Base-by-base conservation (phyloP, 2,113 vertebrate genomes). In the Trogon melanurus region DNA sequence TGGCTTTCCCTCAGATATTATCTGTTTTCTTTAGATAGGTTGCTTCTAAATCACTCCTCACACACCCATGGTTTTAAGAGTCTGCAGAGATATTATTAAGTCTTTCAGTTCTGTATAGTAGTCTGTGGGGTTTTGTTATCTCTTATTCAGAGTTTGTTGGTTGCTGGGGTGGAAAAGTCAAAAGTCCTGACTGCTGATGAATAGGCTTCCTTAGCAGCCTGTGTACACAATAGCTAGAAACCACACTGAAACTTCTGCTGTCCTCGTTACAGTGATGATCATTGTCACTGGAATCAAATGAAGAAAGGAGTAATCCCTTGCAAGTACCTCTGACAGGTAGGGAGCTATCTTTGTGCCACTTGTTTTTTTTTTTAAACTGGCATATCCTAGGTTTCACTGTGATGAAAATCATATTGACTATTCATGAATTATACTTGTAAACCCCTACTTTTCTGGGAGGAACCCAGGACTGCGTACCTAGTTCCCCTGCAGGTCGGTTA, bases 41-140 rank as follows among this genome's bases (percentile, higher is more conserved):
- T 95, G 34, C 50, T 90, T 93, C 83, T 95, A 95, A 97, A 95
- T 97, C 72, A 89, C 7, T 11, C 27, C 62, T 95, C 91, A 80
- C 20, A 89, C 45, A 91, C 90, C 78, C 65, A 25, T 93, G 71
- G 47, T 96, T 97, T 98, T 97, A 97, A 76, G 94, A 96, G 85
- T 71, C 97, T 95, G 65, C 32, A 64, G 96, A 97, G 97, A 95
- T 14, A 7, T 84, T 93, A 94, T 98, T 96, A 97, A 92, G 82
- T n/a, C 60, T 89, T 89, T 95, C 80, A 91, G 36, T 88, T 91
- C 27, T 32, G 2, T 47, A 47, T 22, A 91, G 78, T 60, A 82
- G 66, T 85, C 93, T 60, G 57, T 41, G 51, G 90, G 79, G 91
- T 70, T 95, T 96, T 85, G 65, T 87, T 95, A 88, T 62, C 45